phyloP scores from a whole-genome alignment of 2,888 invertebrate genomes.

The Drosophila limbata region DNA sequence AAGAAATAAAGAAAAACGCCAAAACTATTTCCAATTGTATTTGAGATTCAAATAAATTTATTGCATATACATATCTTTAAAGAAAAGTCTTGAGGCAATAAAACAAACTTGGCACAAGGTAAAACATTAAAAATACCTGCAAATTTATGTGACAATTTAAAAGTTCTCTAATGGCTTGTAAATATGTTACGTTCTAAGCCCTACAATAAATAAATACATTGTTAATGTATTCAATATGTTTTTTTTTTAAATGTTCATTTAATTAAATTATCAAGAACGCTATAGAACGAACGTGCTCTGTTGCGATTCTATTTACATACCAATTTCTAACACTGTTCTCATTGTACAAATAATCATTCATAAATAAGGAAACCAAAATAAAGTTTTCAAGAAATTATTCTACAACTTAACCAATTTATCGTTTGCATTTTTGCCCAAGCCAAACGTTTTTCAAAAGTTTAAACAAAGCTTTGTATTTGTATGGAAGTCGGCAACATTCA shows the following conservation, averaged over 20 bases:
- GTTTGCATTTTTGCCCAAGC: conserved; percentile 1
- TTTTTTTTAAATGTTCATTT: neutral
- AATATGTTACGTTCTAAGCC: conserved; percentile 25
- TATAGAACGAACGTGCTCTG: neutral
- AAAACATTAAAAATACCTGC: conserved; percentile 19
- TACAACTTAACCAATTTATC: neutral
- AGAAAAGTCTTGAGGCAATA: conserved; percentile 12
- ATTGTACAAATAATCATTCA: neutral
- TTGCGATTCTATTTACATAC: neutral
- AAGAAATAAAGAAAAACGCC: conserved; percentile 34
- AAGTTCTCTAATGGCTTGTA: conserved; percentile 54
- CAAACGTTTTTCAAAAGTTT: conserved; percentile 8
- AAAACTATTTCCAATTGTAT: conserved; percentile 21
- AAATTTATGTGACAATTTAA: conserved; percentile 46
- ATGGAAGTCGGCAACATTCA: conserved; percentile 13
- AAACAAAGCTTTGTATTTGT: neutral
- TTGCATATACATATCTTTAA: neutral
- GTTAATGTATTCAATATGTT: neutral
- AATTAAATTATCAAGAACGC: neutral
- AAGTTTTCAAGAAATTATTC: neutral
- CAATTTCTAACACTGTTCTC: neutral
- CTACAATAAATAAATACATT: conserved; percentile 27
- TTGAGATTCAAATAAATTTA: conserved; percentile 19
- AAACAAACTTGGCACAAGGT: conserved; percentile 46
- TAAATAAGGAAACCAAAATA: neutral